These are phyloP conservation scores for Chouioia cunea DNA, from an alignment of 2,888 invertebrate genomes.

Conservation along the genomic window DNA sequence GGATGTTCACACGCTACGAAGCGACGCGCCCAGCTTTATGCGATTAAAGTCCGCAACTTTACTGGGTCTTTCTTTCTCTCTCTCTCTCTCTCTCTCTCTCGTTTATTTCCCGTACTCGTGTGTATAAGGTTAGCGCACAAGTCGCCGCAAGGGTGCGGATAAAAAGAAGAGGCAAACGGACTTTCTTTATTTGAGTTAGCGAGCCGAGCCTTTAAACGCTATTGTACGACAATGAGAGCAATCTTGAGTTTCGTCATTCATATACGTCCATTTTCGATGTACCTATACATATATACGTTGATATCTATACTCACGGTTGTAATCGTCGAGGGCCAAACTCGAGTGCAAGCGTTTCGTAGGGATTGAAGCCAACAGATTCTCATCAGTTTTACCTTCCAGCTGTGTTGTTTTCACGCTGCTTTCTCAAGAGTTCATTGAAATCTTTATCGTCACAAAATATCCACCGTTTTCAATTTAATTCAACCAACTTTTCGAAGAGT, in stretches of 20 bases:
- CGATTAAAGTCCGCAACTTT: constrained; percentile 35
- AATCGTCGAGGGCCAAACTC: constrained; percentile 8
- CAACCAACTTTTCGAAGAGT: too few relatives aligned
- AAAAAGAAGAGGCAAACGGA: neutral
- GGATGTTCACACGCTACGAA: constrained; percentile 44
- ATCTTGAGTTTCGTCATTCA: constrained; percentile 43
- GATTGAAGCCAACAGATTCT: constrained; percentile 20
- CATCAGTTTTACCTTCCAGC: constrained; percentile 18
- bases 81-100: constrained; percentile 1
- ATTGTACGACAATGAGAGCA: constrained; percentile 14
- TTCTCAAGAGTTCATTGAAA: constrained; percentile 12
- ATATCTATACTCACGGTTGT: constrained; percentile 32
- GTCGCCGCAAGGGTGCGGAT: neutral
- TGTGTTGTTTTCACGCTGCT: constrained; percentile 18
- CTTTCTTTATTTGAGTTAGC: too few relatives aligned
- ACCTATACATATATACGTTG: constrained; percentile 32
- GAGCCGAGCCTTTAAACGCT: neutral
- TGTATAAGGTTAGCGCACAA: too few relatives aligned
- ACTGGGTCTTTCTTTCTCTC: constrained; percentile 15
- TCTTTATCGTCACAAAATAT: constrained; percentile 31
- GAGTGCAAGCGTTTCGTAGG: constrained; percentile 26
- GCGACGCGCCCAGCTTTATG: constrained; percentile 18
- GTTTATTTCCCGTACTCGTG: too few relatives aligned
- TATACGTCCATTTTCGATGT: constrained; percentile 32
- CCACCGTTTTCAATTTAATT: constrained; percentile 34